phyloP scores from a whole-genome alignment of 1,140 invertebrate genomes.

The Sycophila sp. region DNA sequence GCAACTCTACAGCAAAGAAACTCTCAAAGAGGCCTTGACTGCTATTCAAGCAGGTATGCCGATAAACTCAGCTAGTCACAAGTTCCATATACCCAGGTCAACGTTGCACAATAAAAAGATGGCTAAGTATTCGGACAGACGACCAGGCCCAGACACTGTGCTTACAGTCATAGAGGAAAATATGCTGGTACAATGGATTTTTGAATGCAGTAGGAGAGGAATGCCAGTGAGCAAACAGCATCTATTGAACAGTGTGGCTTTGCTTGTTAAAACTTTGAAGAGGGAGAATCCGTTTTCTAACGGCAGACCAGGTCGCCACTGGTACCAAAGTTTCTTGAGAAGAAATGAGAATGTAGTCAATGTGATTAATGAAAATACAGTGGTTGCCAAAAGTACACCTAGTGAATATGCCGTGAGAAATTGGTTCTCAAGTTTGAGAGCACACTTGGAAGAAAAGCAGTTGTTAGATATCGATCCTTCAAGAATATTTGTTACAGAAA shows the following conservation, averaged over 20 bases:
- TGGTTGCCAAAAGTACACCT: background rate
- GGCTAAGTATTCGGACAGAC: slow-evolving; percentile 7
- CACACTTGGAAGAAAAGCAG: background rate
- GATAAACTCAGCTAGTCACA: background rate
- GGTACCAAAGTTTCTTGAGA: slow-evolving; percentile 34
- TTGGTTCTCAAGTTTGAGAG: background rate
- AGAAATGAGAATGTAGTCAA: slow-evolving; percentile 4
- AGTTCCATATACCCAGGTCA: background rate
- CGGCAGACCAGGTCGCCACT: slow-evolving; percentile 32
- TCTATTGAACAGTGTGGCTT: slow-evolving; percentile 26
- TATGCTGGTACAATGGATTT: slow-evolving; percentile 27
- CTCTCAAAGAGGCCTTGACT: background rate
- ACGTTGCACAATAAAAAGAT: slow-evolving; percentile 32
- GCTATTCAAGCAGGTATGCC: background rate
- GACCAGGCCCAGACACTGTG: slow-evolving; percentile 31
- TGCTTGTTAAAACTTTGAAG: slow-evolving; percentile 16
- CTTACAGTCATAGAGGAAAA: slow-evolving; percentile 33
- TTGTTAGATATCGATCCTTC: background rate
- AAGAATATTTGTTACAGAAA: slow-evolving; percentile 1
- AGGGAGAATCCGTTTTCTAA: slow-evolving; percentile 28
- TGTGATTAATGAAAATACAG: slow-evolving; percentile 9
- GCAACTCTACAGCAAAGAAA: background rate
- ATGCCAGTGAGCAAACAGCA: slow-evolving; percentile 32
- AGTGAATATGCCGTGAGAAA: background rate
- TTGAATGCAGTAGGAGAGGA: slow-evolving; percentile 18